Conservation (phyloP, 2,113 vertebrate genomes). For the Macquaria ambigua region DNA sequence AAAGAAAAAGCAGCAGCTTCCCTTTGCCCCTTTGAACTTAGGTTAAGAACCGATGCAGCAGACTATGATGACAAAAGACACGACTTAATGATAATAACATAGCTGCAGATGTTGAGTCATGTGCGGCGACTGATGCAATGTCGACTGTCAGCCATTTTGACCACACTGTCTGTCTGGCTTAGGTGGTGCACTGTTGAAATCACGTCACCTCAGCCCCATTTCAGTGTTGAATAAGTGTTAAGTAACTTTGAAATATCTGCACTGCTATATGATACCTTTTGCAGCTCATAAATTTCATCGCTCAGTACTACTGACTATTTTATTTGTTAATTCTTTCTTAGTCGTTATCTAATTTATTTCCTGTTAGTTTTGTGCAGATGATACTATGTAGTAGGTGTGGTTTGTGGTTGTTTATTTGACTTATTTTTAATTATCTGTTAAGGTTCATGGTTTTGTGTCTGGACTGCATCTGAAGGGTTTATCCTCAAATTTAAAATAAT, state of each 20-base stretch:
- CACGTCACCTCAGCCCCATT: not conserved
- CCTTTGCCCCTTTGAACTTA: conserved; percentile 1
- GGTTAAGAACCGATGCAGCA: not conserved
- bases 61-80: conserved; percentile 15
- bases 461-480: not conserved
- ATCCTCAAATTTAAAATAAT: not conserved
- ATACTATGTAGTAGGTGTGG: not conserved
- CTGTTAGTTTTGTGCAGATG: not conserved
- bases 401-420: not conserved
- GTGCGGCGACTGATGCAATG: conserved; percentile 48
- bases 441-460: not conserved
- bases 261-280: not conserved
- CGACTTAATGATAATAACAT: conserved; percentile 54
- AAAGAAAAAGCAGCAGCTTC: not conserved
- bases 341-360: not conserved
- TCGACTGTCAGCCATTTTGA: conserved; percentile 33
- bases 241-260: not conserved
- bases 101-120: conserved; percentile 40
- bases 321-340: not conserved
- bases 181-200: not conserved
- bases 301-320: not conserved
- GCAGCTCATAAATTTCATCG: not conserved
- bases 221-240: not conserved
- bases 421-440: not conserved
- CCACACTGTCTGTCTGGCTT: conserved; percentile 33